Percentiles rank a stretch among this genome's conserved stretches.
These are phyloP conservation scores for Cremastinae sp. DNA, from an alignment of 2,888 invertebrate genomes.

Conservation along the genomic window DNA sequence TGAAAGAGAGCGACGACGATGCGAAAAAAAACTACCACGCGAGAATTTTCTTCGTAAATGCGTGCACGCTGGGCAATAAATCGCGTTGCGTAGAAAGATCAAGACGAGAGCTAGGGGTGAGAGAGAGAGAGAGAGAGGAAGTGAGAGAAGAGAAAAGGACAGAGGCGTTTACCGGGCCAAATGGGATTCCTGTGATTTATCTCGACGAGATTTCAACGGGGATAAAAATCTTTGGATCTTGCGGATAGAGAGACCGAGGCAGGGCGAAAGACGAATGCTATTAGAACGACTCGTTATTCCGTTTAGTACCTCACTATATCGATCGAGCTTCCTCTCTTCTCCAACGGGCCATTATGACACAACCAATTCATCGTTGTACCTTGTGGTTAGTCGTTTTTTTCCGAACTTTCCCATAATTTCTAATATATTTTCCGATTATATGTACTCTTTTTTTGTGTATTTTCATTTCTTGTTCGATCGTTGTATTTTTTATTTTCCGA, in stretches of 20 bases:
- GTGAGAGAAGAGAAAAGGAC: not conserved
- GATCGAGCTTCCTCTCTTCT: slow-evolving; percentile 18
- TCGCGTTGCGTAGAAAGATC: slow-evolving; percentile 59
- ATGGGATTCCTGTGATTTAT: slow-evolving; percentile 70
- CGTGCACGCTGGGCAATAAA: slow-evolving; percentile 65
- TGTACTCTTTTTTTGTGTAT: too few relatives aligned
- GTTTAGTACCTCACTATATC: slow-evolving; percentile 28
- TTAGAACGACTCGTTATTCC: slow-evolving; percentile 17
- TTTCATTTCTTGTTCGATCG: too few relatives aligned
- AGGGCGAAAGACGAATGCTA: slow-evolving; percentile 15
- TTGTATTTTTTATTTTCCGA: too few relatives aligned
- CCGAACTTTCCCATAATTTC: too few relatives aligned
- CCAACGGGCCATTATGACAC: not conserved
- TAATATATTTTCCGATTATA: too few relatives aligned
- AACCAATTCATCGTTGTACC: slow-evolving; percentile 1
- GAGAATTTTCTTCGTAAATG: slow-evolving; percentile 57
- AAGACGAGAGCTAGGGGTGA: too few relatives aligned
- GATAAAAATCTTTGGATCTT: slow-evolving; percentile 67
- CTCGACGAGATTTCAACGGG: slow-evolving; percentile 69
- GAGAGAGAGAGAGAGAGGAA: slow-evolving; percentile 10
- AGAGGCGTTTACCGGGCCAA: slow-evolving; percentile 61
- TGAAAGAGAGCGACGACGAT: slow-evolving; percentile 47
- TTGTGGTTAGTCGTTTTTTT: too few relatives aligned
- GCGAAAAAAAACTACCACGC: slow-evolving; percentile 39
- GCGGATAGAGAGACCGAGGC: slow-evolving; percentile 31